These are phyloP conservation scores for Apamea monoglypha DNA, from an alignment of 2,888 invertebrate genomes.

Conservation along the genomic window DNA sequence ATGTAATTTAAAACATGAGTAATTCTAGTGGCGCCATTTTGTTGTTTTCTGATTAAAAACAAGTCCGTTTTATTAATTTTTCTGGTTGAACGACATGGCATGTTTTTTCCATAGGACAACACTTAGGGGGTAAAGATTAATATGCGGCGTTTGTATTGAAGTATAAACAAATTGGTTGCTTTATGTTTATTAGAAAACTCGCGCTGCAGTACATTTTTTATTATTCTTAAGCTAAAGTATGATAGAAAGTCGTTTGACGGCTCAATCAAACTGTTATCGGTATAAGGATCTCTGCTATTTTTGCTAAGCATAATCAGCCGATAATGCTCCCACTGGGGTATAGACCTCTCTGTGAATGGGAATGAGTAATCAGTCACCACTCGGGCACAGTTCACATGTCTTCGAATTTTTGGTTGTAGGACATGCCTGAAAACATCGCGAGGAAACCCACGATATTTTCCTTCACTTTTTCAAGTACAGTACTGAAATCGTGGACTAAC, in stretches of 20 bases:
- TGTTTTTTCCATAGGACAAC: conserved; percentile 14
- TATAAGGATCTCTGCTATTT: not conserved
- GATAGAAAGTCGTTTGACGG: not conserved
- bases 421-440: not conserved
- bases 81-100: not conserved
- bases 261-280: not conserved
- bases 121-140: conserved; percentile 10
- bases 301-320: not conserved
- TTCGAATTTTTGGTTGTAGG: not conserved
- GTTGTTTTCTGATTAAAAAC: conserved; percentile 7
- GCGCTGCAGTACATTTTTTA: conserved; percentile 4
- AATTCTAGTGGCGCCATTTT: conserved; percentile 14
- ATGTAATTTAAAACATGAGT: conserved; percentile 18
- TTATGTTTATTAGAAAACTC: conserved; percentile 15
- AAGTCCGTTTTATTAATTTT: conserved; percentile 6
- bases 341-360: not conserved
- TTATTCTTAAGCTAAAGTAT: not conserved
- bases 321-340: not conserved
- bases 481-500: not conserved
- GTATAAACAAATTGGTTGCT: conserved; percentile 13
- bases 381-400: not conserved
- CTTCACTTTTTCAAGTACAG: not conserved
- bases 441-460: not conserved
- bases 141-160: conserved; percentile 13
- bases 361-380: not conserved